Percentiles rank a stretch among this genome's conserved stretches.
Conservation (phyloP, 2,797 vertebrate genomes). For the Hippopotamyrus pictus region DNA sequence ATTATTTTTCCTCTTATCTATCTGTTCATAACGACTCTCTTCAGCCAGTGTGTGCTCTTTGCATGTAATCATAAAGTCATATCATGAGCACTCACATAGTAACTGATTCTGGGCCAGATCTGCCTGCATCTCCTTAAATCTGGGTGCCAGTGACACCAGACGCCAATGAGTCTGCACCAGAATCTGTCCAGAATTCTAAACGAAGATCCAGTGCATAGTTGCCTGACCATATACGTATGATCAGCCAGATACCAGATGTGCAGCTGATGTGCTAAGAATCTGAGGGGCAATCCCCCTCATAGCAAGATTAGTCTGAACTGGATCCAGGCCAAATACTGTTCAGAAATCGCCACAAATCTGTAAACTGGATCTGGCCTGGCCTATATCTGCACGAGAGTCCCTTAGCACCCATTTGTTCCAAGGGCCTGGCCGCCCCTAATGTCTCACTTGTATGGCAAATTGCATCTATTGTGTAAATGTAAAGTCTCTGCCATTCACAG, state of each 20-base stretch:
- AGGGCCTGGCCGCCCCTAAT: not conserved
- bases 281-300: not conserved
- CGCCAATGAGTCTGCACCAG: not conserved
- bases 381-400: not conserved
- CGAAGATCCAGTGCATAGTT: not conserved
- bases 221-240: not conserved
- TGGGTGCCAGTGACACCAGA: not conserved
- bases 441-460: not conserved
- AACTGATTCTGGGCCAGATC: not conserved
- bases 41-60: not conserved
- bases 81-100: not conserved
- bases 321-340: not conserved
- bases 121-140: not conserved
- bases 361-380: not conserved
- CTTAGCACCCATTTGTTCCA: not conserved
- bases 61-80: not conserved
- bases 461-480: not conserved
- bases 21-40: not conserved
- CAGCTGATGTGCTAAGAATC: not conserved
- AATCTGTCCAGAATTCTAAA: not conserved
- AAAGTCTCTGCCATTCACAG: not conserved
- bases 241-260: not conserved
- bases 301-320: not conserved
- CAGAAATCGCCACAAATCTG: not conserved
- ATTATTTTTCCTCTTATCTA: not conserved